Evolutionary conservation across 2,888 invertebrate genomes (phyloP), one percentile per base, ranked within the genome.

Genomic region (Arge pagana): DNA sequence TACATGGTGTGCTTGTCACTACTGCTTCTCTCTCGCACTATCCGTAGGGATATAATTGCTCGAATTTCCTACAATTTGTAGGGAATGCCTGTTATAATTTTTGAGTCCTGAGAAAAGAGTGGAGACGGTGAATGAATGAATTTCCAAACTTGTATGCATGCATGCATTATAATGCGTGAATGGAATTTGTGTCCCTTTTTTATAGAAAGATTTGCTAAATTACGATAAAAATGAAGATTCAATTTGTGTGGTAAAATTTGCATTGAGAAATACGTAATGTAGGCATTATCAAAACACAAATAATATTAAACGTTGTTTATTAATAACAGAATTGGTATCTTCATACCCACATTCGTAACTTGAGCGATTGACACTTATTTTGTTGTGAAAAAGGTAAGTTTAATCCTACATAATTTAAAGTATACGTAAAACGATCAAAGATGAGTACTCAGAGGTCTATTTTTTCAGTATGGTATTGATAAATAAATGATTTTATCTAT

Each of bases 1-100:
- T n/a, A n/a, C n/a, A n/a, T n/a, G n/a, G n/a, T n/a, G n/a, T n/a
- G n/a, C n/a, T n/a, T n/a, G n/a, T n/a, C n/a, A n/a, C n/a, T n/a
- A n/a, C n/a, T n/a, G 36, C 11, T 37, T 19, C 36, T 37, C 36
- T 37, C 36, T 37, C 21, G 21, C 19, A 37, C 36, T 37, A 16
- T 37, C 36, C 36, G 36, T 37, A 37, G 36, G 36, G 36, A 37
- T 18, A 19, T 21, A 37, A 37, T 37, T 21, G 21, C n/a, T 19
- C 19, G 36, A 37, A 37, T 10, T 19, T 21, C 21, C 36, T 37
- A 37, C n/a, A 37, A 37, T 37, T 21, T 37, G 36, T 18, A 16
- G 36, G 36, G 21, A 18, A 18, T 37, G 18, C 21, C n/a, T 37
- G 36, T 37, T 37, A 37, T 37, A 37, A 37, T 19, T n/a, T 37